These are phyloP conservation scores for Picathartes gymnocephalus DNA, from an alignment of 2,113 vertebrate genomes.

Conservation along the genomic window DNA sequence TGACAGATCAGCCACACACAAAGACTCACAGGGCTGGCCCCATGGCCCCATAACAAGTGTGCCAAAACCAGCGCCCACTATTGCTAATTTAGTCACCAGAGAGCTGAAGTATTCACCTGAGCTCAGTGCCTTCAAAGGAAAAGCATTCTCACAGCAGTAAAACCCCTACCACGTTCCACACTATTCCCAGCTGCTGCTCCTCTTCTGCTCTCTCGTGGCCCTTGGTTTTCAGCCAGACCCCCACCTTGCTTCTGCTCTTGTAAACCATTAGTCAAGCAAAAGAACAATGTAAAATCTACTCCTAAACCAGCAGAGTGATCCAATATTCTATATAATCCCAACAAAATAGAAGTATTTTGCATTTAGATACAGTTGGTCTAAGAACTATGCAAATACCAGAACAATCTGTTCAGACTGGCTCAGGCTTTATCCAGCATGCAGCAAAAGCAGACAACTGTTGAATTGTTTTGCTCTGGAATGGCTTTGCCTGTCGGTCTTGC, in stretches of 20 bases:
- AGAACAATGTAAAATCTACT: not conserved
- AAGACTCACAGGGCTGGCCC: not conserved
- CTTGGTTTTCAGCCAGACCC: not conserved
- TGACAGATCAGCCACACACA: not conserved
- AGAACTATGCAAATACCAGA: not conserved
- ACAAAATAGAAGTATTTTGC: not conserved
- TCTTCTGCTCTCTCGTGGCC: not conserved
- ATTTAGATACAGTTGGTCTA: not conserved
- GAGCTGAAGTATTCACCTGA: not conserved
- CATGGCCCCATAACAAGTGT: accelerated
- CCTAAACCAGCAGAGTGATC: not conserved
- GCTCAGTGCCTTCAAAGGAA: not conserved
- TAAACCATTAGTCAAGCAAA: accelerated
- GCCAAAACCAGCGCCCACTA: not conserved
- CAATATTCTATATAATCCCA: not conserved
- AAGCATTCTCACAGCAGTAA: not conserved
- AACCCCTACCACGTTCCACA: not conserved
- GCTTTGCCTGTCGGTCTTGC: not conserved
- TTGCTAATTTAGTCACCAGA: not conserved
- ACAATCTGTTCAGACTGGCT: not conserved
- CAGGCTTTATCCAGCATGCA: not conserved
- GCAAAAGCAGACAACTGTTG: not conserved
- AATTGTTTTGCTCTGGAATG: conserved; percentile 21
- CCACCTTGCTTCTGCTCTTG: not conserved
- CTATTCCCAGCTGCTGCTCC: not conserved